phyloP scores from a whole-genome alignment of 1,140 invertebrate genomes.

The Limonius californicus region DNA sequence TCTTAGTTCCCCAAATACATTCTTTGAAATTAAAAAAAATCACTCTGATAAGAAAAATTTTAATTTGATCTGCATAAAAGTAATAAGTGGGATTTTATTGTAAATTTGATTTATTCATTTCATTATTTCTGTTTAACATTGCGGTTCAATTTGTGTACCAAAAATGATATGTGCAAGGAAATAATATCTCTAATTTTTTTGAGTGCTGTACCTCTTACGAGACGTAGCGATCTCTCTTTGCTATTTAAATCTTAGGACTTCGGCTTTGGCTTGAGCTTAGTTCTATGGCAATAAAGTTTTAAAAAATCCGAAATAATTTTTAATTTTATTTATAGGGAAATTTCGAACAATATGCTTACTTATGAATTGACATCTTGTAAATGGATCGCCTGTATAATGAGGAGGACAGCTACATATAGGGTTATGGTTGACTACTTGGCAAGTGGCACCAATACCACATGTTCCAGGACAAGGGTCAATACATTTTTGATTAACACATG shows the following conservation, averaged over 20 bases:
- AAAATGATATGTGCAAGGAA: no score
- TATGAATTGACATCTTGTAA: constrained; percentile 54
- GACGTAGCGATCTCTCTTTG: neutral
- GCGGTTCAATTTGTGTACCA: no score
- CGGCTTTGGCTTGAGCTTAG: constrained; percentile 28
- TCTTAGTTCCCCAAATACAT: no score
- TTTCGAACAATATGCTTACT: constrained; percentile 34
- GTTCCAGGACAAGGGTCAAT: constrained; percentile 61
- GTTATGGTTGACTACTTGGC: constrained; percentile 60
- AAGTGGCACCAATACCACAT: constrained; percentile 64
- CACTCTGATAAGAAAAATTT: no score
- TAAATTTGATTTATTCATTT: neutral
- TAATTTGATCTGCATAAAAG: no score
- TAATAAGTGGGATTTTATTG: neutral
- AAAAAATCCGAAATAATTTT: constrained; percentile 39
- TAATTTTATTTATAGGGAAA: neutral
- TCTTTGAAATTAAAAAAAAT: no score
- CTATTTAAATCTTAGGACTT: constrained; percentile 8
- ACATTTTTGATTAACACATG: constrained; percentile 62
- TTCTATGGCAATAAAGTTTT: no score
- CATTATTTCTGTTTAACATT: neutral
- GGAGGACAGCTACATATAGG: constrained; percentile 58
- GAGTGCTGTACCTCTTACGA: no score
- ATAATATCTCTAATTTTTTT: no score
- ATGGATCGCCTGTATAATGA: constrained; percentile 62